Conservation (phyloP, 2,888 invertebrate genomes). For the Torymus texanus region DNA sequence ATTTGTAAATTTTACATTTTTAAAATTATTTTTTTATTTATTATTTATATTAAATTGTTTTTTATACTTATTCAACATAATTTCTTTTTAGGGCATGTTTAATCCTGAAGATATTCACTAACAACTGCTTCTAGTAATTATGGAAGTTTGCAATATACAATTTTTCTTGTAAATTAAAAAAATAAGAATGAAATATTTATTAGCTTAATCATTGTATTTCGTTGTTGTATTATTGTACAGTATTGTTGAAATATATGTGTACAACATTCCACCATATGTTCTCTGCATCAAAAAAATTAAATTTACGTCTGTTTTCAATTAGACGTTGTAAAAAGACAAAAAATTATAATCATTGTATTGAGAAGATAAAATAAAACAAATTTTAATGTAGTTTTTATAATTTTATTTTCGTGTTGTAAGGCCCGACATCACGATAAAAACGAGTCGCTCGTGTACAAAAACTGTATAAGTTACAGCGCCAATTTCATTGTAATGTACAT, state of each 20-base stretch:
- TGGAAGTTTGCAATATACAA: slow-evolving; percentile 32
- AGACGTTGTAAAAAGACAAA: background rate
- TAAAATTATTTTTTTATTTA: background rate
- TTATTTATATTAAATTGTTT: background rate
- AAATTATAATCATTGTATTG: slow-evolving; percentile 31
- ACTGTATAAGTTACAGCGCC: too few species aligned
- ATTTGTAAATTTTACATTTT: too few species aligned
- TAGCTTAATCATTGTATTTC: slow-evolving; percentile 54
- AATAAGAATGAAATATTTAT: slow-evolving; percentile 56
- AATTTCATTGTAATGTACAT: too few species aligned
- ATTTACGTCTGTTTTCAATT: background rate
- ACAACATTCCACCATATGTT: slow-evolving; percentile 53
- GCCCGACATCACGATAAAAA: slow-evolving; percentile 12
- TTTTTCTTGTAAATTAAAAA: slow-evolving; percentile 45
- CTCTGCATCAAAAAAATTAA: slow-evolving; percentile 19
- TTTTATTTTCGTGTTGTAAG: slow-evolving; percentile 39
- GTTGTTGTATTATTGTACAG: slow-evolving; percentile 56
- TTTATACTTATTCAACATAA: slow-evolving; percentile 2
- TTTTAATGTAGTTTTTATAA: slow-evolving; percentile 7
- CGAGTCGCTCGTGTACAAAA: slow-evolving; percentile 12
- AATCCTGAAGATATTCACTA: slow-evolving; percentile 86
- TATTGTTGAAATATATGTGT: slow-evolving; percentile 55
- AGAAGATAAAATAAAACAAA: slow-evolving; percentile 30
- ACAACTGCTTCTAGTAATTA: slow-evolving; percentile 43
- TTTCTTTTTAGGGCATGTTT: slow-evolving; percentile 87